Evolutionary conservation across 2,797 vertebrate genomes (phyloP).

Genomic region (Luscinia megarhynchos): DNA sequence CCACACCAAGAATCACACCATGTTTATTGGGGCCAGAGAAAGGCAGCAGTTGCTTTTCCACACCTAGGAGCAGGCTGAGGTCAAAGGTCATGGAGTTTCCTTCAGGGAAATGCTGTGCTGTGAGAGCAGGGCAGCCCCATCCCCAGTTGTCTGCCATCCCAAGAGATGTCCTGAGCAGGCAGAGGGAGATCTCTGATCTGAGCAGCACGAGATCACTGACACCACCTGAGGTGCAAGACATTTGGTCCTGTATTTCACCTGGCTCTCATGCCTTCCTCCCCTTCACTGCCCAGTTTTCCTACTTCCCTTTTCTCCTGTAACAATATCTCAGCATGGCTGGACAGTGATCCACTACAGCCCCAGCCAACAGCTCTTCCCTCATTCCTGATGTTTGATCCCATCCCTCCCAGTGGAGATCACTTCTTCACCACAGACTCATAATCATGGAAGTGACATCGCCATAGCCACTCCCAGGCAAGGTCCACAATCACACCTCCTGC

Average conservation of each 20-base stretch:
- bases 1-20: background rate
- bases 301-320: background rate
- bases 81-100: background rate
- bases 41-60: constrained; percentile 65
- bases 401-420: background rate
- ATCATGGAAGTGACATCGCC: background rate
- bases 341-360: too few relatives aligned
- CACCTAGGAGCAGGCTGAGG: accelerated
- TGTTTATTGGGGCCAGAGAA: background rate
- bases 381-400: background rate
- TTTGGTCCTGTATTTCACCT: background rate
- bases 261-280: background rate
- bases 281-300: background rate
- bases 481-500: background rate
- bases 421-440: background rate
- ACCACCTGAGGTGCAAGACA: background rate
- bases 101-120: background rate
- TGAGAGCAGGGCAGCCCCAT: background rate
- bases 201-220: accelerated
- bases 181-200: background rate
- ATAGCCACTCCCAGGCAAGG: background rate
- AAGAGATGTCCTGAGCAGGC: background rate
- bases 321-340: background rate
- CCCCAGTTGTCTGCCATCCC: background rate
- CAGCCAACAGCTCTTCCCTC: background rate